Evolutionary conservation across 2,797 vertebrate genomes (phyloP).

Genomic region (Graptemys geographica): DNA sequence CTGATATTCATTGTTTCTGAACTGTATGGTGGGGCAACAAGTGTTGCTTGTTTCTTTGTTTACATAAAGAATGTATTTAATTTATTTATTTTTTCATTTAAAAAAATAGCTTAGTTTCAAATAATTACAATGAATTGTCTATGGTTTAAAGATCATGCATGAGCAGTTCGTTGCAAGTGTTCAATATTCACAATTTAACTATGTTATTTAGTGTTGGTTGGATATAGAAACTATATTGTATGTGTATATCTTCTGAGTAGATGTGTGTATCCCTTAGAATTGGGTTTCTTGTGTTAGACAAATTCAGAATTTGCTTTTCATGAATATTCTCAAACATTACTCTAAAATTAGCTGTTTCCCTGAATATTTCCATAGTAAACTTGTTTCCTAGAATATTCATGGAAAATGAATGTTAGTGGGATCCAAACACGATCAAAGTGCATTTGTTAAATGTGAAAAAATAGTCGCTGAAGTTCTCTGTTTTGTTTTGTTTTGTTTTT

Average conservation of each 20-base stretch:
- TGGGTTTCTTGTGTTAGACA: neutral
- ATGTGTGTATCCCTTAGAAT: neutral
- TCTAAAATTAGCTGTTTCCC: neutral
- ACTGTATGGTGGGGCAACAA: conserved; percentile 12
- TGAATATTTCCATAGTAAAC: neutral
- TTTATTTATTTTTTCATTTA: conserved; percentile 23
- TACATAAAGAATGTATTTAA: neutral
- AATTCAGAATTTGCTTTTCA: neutral
- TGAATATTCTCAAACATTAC: neutral
- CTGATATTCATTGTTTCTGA: conserved; percentile 49
- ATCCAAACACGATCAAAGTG: neutral
- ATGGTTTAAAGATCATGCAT: neutral
- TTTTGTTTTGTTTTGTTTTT: neutral
- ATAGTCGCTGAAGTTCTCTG: neutral
- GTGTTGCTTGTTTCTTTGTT: conserved; percentile 41
- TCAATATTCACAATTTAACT: neutral
- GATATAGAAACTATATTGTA: neutral
- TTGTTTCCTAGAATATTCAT: neutral
- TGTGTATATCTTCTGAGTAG: neutral
- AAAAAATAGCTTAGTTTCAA: neutral
- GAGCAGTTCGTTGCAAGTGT: neutral
- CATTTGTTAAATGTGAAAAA: neutral
- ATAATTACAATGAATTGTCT: neutral
- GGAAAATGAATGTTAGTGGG: neutral
- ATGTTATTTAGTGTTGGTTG: neutral